A percentile compares a stretch with the other conserved stretches of the same genome.
phyloP scores from a whole-genome alignment of 2,113 vertebrate species.

The Haemorhous mexicanus region DNA sequence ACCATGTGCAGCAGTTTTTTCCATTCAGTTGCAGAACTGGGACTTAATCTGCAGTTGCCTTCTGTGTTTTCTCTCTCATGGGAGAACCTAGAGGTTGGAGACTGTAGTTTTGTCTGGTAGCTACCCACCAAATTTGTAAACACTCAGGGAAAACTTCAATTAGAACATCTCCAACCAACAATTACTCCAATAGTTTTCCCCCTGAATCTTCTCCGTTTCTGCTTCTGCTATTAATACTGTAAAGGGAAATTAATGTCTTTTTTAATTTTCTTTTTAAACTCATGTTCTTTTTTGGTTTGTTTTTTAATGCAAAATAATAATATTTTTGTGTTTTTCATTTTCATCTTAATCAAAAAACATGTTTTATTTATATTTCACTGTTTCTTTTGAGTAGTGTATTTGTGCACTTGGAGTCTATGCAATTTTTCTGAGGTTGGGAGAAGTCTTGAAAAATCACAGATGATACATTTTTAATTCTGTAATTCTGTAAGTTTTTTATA shows the following conservation, averaged over 20 bases:
- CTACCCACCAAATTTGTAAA: neutral
- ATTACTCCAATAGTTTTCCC: conserved; percentile 12
- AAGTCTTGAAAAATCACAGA: neutral
- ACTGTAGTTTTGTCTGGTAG: conserved; percentile 2
- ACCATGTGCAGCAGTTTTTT: neutral
- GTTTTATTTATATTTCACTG: neutral
- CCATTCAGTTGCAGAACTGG: neutral
- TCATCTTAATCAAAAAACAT: neutral
- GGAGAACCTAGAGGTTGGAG: neutral
- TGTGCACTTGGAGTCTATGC: neutral
- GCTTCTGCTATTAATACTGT: neutral
- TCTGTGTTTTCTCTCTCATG: neutral
- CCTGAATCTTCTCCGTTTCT: neutral
- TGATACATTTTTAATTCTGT: neutral
- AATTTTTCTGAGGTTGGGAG: neutral
- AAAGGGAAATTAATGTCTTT: neutral
- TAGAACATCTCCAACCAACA: conserved; percentile 25
- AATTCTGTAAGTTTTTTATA: neutral
- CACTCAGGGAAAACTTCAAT: neutral
- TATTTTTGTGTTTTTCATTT: neutral
- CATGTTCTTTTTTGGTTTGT: neutral
- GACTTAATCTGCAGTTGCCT: neutral
- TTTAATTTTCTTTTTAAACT: neutral
- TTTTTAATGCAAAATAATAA: neutral
- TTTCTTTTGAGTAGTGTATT: neutral